Base-by-base conservation (phyloP, 2,113 vertebrate species). In the Thermophis baileyi region DNA sequence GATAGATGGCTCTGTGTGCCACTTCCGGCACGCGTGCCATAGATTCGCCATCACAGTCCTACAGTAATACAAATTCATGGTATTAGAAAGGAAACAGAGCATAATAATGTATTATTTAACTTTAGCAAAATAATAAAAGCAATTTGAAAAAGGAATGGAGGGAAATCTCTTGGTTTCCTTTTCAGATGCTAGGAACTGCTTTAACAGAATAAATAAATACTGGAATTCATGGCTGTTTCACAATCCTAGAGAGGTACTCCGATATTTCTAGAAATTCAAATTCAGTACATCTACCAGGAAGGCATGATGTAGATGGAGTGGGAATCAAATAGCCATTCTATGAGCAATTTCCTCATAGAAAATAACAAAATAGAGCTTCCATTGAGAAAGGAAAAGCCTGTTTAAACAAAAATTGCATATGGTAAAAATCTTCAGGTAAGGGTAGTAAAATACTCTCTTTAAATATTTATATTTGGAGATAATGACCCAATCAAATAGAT, bases 401-500 rank as follows among this genome's bases (percentile, higher is more conserved):
- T 18, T 35, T 20, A 81, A 40, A 22, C 35, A 40, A 20, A 6
- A 81, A 81, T 40, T 8, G 6, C 18, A 40, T 9, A 22, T 81
- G 18, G 16, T 81, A 40, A 81, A 81, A 81, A 81, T 40, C 35
- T 40, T 81, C 69, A 81, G 35, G n/a, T 35, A 74, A 35, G 63
- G n/a, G 2, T 7, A 74, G n/a, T 3, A 74, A 74, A 35, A 74
- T 7, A 74, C 4, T 20, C 16, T 74, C 6, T 40, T 18, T 53
- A 89, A 40, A 89, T 53, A 40, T 55, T 11, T 40, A 44, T 89
- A 89, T 24, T 24, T 88, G 50, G 16, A n/a, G 35, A 69, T 12
- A 69, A 86, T 90, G 97, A 98, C 96, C 97, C 97, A 97, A 97
- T 96, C 95, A 98, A 98, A 97, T 92, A 98, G 96, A 97, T 97